Evolutionary conservation across 2,113 vertebrate genomes (phyloP), one percentile per base, ranked within the genome.

Genomic region (Chaenogobius annularis): DNA sequence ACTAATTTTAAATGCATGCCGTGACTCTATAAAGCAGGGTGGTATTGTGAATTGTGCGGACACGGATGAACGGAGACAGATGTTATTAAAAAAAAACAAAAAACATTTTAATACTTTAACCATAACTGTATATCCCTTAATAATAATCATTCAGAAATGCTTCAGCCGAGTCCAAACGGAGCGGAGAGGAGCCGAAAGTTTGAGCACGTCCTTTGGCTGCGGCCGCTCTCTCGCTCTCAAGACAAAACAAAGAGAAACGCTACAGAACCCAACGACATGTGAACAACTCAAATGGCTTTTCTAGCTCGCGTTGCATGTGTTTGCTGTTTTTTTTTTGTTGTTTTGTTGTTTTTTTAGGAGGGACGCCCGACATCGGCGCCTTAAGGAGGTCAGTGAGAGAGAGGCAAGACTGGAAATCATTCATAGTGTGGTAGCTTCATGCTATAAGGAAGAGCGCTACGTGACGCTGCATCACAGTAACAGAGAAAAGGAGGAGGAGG

Each of bases 351-450:
- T n/a, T n/a, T 74, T 50, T 69, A 58, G 55, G 84, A 87, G 22
- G 70, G 73, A 84, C 83, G 50, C 85, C 85, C 77, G 82, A 40
- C 35, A 1, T 35, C 73, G 79, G 88, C 79, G 54, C 84, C 80
- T 88, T 89, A 86, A 89, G 87, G 87, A 91, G 88, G 84, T 92
- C 82, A 89, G 87, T 86, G 87, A 89, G 88, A 84, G 26, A 31
- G 88, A 90, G 90, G 88, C 87, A 91, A 31, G 88, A 92, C 87
- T 80, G 85, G 83, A 91, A 88, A 82, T 93, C 87, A 89, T 90
- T 90, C 91, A 86, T 85, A 78, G 83, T 86, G 83, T 84, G 75
- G 58, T 84, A 86, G 86, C 84, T 77, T 91, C 88, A 91, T 90
- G 91, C 90, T 82, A 58, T 26, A 75, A 90, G 87, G 85, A 89